Base-by-base conservation (phyloP, 2,113 vertebrate species). In the Eretmochelys imbricata region DNA sequence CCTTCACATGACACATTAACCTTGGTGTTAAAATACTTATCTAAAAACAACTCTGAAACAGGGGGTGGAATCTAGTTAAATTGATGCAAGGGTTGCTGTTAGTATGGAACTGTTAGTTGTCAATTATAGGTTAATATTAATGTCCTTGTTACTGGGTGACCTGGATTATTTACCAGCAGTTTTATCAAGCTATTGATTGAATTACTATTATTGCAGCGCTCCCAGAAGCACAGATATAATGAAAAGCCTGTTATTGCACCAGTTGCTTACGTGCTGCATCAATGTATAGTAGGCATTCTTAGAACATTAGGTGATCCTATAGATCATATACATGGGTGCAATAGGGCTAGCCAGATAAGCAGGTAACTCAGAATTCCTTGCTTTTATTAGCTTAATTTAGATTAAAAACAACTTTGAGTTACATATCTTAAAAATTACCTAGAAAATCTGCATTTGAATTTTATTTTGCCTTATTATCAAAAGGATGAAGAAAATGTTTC, bases 321-420 rank as follows among this genome's bases (percentile, higher is more conserved):
- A 84, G 55, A 29, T 38, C 82, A 65, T 22, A 22, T 80, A 51
- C 59, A 8, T 17, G 9, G 50, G 29, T 38, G 54, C 46, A 83
- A 24, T 25, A 49, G 22, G 11, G 3, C 88, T 88, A 86, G 85
- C 87, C 16, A 59, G n/a, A 14, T 82, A 19, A 80, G 35, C 38
- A 75, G 48, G 88, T 80, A 54, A 16, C 24, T 94, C 89, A 14
- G 0, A 1, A 69, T 38, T 76, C 80, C 69, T 84, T 38, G 2
- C 49, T 94, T 78, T 13, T 80, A 1, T 69, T 89, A 48, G 19
- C 55, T 90, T 89, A 76, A 53, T 91, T 82, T 89, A 72, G n/a
- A 20, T 91, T 93, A 88, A 94, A 93, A 87, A 10, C 24, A 89
- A 4, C 16, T 91, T 93, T 94, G 19, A 82, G 85, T 95, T 48